These are phyloP conservation scores for Tolypeutes matacus DNA, from an alignment of 2,797 vertebrate species.

Conservation along the genomic window DNA sequence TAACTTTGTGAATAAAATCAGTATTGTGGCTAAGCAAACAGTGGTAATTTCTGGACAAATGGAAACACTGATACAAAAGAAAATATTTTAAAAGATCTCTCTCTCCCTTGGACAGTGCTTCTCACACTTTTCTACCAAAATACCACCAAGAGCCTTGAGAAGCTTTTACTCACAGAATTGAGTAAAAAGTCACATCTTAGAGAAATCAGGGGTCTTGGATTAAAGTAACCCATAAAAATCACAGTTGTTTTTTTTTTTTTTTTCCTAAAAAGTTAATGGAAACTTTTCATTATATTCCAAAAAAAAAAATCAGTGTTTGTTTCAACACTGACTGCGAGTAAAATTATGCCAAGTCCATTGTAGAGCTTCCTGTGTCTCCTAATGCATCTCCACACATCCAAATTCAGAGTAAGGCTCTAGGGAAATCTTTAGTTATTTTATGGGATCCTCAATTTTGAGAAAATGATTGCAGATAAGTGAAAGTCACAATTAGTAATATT, in stretches of 20 bases:
- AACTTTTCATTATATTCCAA: slow-evolving; percentile 1
- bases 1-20: slow-evolving; percentile 52
- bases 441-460: slow-evolving; percentile 10
- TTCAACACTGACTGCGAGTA: neutral
- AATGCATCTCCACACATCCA: neutral
- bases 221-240: neutral
- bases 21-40: slow-evolving; percentile 28
- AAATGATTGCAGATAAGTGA: slow-evolving; percentile 43
- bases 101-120: neutral
- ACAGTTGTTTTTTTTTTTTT: neutral
- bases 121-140: neutral
- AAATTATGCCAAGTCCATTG: neutral
- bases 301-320: neutral
- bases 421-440: neutral
- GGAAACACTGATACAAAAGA: neutral
- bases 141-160: neutral
- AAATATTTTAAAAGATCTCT: slow-evolving; percentile 39
- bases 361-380: neutral
- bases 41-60: neutral
- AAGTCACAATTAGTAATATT: slow-evolving; percentile 12
- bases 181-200: neutral
- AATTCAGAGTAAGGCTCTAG: neutral
- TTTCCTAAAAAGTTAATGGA: neutral
- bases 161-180: neutral
- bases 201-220: slow-evolving; percentile 25